Base-by-base conservation (phyloP, 1,140 invertebrate genomes). In the Lerema accius region DNA sequence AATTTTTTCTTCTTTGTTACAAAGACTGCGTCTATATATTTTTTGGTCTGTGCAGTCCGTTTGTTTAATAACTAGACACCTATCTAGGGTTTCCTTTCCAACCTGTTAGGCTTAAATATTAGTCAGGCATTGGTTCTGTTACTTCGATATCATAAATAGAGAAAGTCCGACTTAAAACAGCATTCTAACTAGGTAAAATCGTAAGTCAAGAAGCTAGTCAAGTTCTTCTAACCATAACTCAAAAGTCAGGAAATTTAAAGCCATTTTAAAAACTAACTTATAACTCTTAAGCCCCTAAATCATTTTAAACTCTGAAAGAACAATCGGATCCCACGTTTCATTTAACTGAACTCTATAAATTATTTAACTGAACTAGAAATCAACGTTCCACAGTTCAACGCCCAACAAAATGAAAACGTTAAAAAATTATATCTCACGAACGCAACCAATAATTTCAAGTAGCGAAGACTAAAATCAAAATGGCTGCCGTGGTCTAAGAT, bases 391-490 rank as follows among this genome's bases (percentile, higher is more conserved):
- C 14, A 13, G 43, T 56, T 55, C 28, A 55, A 14, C 4, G 28
- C 15, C 43, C 58, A 60, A 66, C 51, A 67, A 42, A 62, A 58
- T 35, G 26, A 56, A 49, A 48, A 53, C 55, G 45, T 62, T 62
- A 65, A 65, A 50, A 68, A 72, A 51, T 40, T 46, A 45, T 45
- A 58, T 62, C 26, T 35, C 59, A 66, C 42, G 63, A 60, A 67
- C 68, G 61, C 60, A 72, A 73, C 62, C 63, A 67, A 73, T 69
- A 78, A 73, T 76, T 69, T 76, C 71, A 65, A 76, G 73, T 73
- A 82, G 80, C 76, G 61, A 58, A 67, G 75, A 78, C 72, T 74
- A 74, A 80, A 84, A 79, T 80, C 75, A 87, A 86, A 82, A 89
- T 87, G 82, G 82, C 83, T 51, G 65, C 72, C 69, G 67, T 64